A percentile compares a stretch with the other conserved stretches of the same genome.
Conservation (phyloP, 2,888 invertebrate genomes). For the Cryptocheilus praepositus region DNA sequence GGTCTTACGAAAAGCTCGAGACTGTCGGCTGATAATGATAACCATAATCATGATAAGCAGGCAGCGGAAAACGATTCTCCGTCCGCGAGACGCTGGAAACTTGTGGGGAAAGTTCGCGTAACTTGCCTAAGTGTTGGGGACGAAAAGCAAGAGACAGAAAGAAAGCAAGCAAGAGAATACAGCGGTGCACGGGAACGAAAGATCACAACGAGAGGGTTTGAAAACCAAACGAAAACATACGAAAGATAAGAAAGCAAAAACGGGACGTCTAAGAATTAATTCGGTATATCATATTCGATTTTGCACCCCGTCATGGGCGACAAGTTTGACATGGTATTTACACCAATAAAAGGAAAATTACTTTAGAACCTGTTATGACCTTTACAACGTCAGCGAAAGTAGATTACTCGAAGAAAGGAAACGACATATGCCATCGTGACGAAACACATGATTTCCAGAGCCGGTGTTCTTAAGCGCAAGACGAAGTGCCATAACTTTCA, state of each 20-base stretch:
- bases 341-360: no score
- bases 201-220: background rate
- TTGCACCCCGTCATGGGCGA: no score
- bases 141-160: background rate
- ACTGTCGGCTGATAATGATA: conserved; percentile 43
- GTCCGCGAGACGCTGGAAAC: conserved; percentile 29
- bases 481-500: no score
- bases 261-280: no score
- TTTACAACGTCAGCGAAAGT: no score
- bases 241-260: background rate
- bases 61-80: conserved; percentile 45
- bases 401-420: no score
- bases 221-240: background rate
- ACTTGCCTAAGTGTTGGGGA: conserved; percentile 14
- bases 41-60: conserved; percentile 55
- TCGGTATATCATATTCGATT: no score
- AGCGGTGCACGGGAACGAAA: background rate
- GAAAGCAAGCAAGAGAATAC: background rate
- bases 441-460: no score
- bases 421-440: no score
- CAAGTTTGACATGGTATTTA: no score
- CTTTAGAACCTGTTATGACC: no score
- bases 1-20: conserved; percentile 36
- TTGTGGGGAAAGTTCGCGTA: conserved; percentile 35
- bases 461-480: no score